Base-by-base conservation (phyloP, 2,888 invertebrate species). In the Tanypteryx hageni region DNA sequence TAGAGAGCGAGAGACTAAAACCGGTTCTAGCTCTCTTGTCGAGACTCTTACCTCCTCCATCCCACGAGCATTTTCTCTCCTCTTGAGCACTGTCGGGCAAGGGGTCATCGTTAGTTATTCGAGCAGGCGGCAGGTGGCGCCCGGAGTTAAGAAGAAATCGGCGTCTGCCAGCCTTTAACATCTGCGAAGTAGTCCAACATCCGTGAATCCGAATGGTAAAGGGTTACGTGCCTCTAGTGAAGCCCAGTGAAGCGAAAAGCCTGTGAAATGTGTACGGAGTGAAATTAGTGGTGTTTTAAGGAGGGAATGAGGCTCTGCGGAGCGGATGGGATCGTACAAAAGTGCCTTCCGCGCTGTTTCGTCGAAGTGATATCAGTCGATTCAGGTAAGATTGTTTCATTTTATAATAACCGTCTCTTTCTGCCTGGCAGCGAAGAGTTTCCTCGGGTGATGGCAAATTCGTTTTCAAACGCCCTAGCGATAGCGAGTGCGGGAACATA, bases 131-230 rank as follows among this genome's bases (percentile, higher is more conserved):
- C 76, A 76, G 76, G 76, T 76, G 76, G 76, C 76, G 76, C 27
- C 27, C 76, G 76, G 22, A 18, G 68, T 68, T 68, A 68, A 76
- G 27, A 27, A 76, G 27, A 27, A 18, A 76, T 76, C 76, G n/a
- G 76, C 76, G 16, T 22, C 76, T 76, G 76, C 4, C 22, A 76
- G 9, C 14, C 22, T 76, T 76, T 18, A 76, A 76, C 76, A 76
- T 76, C 76, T 76, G 76, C 76, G 76, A 76, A 76, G 76, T 76
- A 76, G 76, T 76, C 27, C 76, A 76, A 27, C 76, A 76, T 76
- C 76, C 76, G 76, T 76, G 27, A 27, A 22, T 27, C 27, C 76
- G 76, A 76, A 76, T 76, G 76, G 76, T 76, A 76, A 76, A 76
- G 76, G 76, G 76, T 76, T 76, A 76, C 76, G 27, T 13, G 76